These are phyloP conservation scores for Scalopus aquaticus DNA, from an alignment of 2,113 vertebrate species.

Conservation along the genomic window DNA sequence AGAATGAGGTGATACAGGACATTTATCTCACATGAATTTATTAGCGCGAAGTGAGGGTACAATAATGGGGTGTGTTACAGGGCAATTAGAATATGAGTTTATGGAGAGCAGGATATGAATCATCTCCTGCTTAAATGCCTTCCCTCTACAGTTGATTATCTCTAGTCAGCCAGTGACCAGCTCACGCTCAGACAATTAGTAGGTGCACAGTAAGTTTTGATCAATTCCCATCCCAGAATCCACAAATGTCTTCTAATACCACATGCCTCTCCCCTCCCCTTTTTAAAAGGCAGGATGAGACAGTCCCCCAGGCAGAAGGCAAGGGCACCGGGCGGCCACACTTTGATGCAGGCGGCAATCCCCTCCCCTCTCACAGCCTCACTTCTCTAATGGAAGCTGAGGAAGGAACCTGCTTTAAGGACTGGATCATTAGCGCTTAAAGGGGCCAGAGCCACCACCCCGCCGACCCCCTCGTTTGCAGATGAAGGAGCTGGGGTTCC, in stretches of 20 bases:
- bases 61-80: neutral
- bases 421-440: conserved; percentile 9
- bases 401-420: neutral
- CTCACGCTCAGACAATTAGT: neutral
- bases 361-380: neutral
- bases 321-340: neutral
- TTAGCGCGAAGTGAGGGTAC: neutral
- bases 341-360: conserved; percentile 23
- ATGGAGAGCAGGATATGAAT: neutral
- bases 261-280: neutral
- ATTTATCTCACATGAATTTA: neutral
- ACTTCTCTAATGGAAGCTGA: neutral
- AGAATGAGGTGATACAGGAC: neutral
- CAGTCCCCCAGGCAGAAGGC: neutral
- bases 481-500: conserved; percentile 27
- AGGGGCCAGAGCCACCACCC: neutral
- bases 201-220: neutral
- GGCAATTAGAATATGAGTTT: neutral
- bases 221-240: neutral
- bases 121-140: neutral
- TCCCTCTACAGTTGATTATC: conserved; percentile 3
- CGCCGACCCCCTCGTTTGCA: neutral
- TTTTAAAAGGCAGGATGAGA: neutral
- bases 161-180: neutral
- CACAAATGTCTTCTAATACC: neutral